Evolutionary conservation across 1,140 invertebrate genomes (phyloP).

Genomic region (Tetramorium alpestre): DNA sequence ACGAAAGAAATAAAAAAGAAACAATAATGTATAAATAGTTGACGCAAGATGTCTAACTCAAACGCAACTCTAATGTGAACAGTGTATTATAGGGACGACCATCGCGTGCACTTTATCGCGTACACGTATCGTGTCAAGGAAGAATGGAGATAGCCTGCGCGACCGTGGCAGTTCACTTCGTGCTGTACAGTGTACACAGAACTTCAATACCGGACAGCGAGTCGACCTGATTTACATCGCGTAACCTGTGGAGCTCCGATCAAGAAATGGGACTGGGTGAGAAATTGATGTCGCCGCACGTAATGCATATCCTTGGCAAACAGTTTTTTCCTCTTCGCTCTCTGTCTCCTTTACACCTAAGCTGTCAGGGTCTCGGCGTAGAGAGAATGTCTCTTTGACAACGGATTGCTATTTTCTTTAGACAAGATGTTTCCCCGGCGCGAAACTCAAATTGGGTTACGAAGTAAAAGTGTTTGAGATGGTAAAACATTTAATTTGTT

Average conservation of each 20-base stretch:
- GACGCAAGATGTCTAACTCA: neutral
- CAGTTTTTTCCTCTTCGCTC: neutral
- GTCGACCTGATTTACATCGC: slow-evolving; percentile 65
- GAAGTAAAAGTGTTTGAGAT: neutral
- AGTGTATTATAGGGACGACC: neutral
- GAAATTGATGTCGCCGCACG: slow-evolving; percentile 17
- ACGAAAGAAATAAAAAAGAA: neutral
- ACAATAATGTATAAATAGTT: neutral
- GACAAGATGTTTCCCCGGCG: neutral
- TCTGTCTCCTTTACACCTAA: neutral
- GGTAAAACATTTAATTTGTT: neutral
- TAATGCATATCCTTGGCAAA: slow-evolving; percentile 7
- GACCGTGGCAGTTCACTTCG: slow-evolving; percentile 6
- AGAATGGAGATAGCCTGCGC: slow-evolving; percentile 61
- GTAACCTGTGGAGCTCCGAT: slow-evolving; percentile 60
- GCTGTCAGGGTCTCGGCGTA: neutral
- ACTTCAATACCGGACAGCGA: slow-evolving; percentile 55
- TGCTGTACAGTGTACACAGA: slow-evolving; percentile 59
- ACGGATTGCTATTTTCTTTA: neutral
- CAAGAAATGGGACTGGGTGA: slow-evolving; percentile 11
- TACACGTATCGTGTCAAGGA: slow-evolving; percentile 56
- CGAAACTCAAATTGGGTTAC: neutral
- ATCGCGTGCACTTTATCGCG: slow-evolving; percentile 64
- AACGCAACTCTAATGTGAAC: neutral
- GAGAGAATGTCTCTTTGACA: neutral